Conservation (phyloP, 2,113 vertebrate species). For the Perognathus longimembris region DNA sequence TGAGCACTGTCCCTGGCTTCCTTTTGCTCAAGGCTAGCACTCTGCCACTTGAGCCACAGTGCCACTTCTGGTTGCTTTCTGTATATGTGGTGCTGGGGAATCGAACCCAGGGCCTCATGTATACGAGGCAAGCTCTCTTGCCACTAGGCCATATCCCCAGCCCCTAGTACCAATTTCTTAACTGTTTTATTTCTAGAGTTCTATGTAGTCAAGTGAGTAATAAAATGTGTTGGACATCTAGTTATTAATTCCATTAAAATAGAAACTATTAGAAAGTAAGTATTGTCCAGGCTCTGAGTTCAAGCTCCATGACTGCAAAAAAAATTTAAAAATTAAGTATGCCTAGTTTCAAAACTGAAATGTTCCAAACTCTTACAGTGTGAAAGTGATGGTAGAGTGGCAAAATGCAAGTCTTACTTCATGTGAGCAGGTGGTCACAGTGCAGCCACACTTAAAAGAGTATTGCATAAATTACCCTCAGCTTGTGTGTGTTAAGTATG, state of each 20-base stretch:
- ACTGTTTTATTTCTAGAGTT: conserved; percentile 48
- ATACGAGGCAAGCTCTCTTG: too few species aligned
- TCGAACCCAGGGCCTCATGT: too few species aligned
- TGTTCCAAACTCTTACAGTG: neutral
- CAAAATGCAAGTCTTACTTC: neutral
- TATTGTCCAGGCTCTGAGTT: too few species aligned
- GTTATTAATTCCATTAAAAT: conserved; percentile 42
- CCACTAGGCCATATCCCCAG: too few species aligned
- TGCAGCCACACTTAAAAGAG: neutral
- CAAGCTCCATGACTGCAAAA: neutral
- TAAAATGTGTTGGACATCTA: conserved; percentile 41
- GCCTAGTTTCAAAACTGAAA: neutral
- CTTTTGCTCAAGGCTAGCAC: too few species aligned
- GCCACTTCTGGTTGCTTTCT: too few species aligned
- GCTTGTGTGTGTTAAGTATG: neutral
- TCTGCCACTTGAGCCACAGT: too few species aligned
- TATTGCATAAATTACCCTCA: neutral
- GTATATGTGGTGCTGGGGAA: too few species aligned
- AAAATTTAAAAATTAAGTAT: neutral
- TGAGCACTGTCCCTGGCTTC: too few species aligned
- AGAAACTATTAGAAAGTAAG: neutral
- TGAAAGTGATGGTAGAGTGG: neutral
- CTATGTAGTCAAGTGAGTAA: neutral
- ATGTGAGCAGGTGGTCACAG: neutral
- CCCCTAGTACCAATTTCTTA: too few species aligned